Base-by-base conservation (phyloP, 2,113 vertebrate species). In the Puntigrus tetrazona region DNA sequence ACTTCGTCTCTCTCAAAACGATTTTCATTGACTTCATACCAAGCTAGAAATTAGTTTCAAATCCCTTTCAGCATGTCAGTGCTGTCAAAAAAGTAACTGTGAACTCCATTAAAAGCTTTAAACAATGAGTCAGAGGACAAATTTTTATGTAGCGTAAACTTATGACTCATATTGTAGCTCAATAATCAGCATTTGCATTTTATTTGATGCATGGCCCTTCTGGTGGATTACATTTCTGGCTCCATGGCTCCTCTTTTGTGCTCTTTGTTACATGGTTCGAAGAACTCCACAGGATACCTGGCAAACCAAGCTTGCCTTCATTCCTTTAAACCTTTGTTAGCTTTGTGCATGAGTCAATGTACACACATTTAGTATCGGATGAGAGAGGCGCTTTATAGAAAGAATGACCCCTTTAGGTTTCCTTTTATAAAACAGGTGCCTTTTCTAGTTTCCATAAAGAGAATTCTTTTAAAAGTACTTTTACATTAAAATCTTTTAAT, bases 161-260 rank as follows among this genome's bases (percentile, higher is more conserved):
- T 81, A 34, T 86, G 84, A 84, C 77, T 86, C 81, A 85, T 50
- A 50, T 74, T 83, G 79, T 52, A 47, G 67, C 74, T 86, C 78
- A 43, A 77, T 78, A 74, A 70, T 76, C 25, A 72, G 47, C 74
- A 84, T 88, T 77, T 78, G 70, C 45, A 81, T 88, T 80, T 81
- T 50, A 57, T 72, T 84, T 79, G 36, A 36, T 80, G 59, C n/a
- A 81, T 31, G 14, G 63, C 29, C 11, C 29, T 34, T 81, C 41
- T 50, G 34, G 38, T 52, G 69, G 59, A 84, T 86, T 67, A 76
- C 38, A 57, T 86, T 81, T 81, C 70, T 84, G 81, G 69, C 69
- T 78, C 31, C 2, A 63, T 59, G 34, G 31, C 20, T 41, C n/a
- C 31, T 27, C 45, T 80, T 79, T 84, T 50, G 16, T 82, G 63